Conservation (phyloP, 1,140 invertebrate genomes). For the Brachystomella parvula region DNA sequence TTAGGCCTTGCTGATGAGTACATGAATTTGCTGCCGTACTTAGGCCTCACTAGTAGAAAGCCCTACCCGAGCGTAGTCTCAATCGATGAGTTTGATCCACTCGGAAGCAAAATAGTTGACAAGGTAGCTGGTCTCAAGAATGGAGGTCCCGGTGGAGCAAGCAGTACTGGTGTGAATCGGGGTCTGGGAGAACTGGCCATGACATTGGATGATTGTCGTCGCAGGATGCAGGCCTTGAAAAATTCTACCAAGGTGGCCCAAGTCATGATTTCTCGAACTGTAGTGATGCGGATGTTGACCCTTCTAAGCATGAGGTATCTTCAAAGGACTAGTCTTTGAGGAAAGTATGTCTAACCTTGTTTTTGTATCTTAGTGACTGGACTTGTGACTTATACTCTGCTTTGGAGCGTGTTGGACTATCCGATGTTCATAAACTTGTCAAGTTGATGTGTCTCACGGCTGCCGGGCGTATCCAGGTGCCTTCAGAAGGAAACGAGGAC, state of each 20-base stretch:
- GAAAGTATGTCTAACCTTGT: no score
- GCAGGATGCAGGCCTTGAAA: conserved; percentile 49
- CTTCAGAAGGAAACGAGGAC: conserved; percentile 15
- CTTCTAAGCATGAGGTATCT: conserved; percentile 51
- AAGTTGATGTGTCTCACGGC: conserved; percentile 57
- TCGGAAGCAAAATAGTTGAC: conserved; percentile 48
- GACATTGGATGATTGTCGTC: conserved; percentile 43
- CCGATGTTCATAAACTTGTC: conserved; percentile 54
- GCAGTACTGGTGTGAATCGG: conserved; percentile 22
- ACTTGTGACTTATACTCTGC: conserved; percentile 49
- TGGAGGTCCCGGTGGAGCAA: not conserved
- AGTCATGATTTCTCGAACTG: conserved; percentile 50
- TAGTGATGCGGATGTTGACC: conserved; percentile 51
- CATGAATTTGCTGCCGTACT: conserved; percentile 33
- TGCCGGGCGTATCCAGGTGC: conserved; percentile 46
- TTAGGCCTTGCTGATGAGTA: conserved; percentile 9
- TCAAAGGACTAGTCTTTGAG: conserved; percentile 17
- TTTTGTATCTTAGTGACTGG: conserved; percentile 46
- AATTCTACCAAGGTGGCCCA: conserved; percentile 48
- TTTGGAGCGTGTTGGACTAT: conserved; percentile 52
- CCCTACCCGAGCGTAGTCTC: conserved; percentile 46
- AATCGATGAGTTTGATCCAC: conserved; percentile 49
- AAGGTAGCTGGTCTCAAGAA: conserved; percentile 28
- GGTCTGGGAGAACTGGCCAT: conserved; percentile 50
- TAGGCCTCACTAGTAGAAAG: conserved; percentile 45